Base-by-base conservation (phyloP, 2,797 vertebrate species). In the Malacoctenus gilli region DNA sequence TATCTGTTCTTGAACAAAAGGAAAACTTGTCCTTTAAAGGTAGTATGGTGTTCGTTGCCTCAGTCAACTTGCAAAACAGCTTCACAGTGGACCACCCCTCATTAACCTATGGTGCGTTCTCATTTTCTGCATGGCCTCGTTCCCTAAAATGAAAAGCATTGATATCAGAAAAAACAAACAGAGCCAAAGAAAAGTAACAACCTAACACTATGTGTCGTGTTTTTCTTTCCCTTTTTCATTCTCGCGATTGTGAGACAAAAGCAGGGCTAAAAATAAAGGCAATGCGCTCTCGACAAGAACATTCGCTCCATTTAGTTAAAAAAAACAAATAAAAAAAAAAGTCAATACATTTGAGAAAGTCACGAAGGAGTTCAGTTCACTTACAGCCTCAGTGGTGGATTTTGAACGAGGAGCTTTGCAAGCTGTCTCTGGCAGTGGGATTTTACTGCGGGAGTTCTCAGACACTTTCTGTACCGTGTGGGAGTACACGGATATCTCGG, bases 391-490 rank as follows among this genome's bases (percentile, higher is more conserved):
- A 36, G 10, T 5, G 12, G n/a, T 5, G 12, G 2, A 18, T 46
- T 28, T 59, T 19, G 5, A 39, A 25, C 36, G 10, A 19, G 8
- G 2, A 35, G 21, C 12, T 57, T 35, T 48, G 34, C 11, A 42
- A 52, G 43, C 41, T n/a, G n/a, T n/a, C n/a, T 15, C n/a, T 22
- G 20, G 11, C 8, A 40, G 9, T 42, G 31, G 16, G 47, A 51
- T 42, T 35, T 43, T 41, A 49, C 19, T n/a, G 47, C 51, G 57
- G 20, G 30, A 35, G 32, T 61, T 53, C n/a, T 19, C 25, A 1
- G 22, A 40, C 38, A 37, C 20, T 35, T 18, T n/a, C n/a, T n/a
- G n/a, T n/a, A n/a, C n/a, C n/a, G n/a, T n/a, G n/a, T n/a, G n/a
- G n/a, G n/a, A n/a, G n/a, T n/a, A n/a, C n/a, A n/a, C n/a, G n/a